Evolutionary conservation across 2,113 vertebrate species (phyloP).

Genomic region (Gopherus evgoodei): DNA sequence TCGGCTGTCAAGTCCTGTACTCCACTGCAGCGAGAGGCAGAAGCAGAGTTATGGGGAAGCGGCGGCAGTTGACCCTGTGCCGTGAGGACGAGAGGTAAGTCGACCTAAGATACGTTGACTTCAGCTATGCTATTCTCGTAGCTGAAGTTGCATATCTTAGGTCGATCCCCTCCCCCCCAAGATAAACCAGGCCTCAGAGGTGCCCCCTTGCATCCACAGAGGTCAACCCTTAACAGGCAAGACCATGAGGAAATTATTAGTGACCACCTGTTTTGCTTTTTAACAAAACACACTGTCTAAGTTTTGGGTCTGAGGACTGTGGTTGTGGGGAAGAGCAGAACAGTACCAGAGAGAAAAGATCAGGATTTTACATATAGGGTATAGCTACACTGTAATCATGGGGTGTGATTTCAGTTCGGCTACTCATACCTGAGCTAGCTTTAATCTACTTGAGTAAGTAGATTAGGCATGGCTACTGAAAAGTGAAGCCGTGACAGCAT

Average conservation of each 20-base stretch:
- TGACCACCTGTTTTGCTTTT: constrained; percentile 15
- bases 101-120: no score
- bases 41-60: no score
- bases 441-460: background rate
- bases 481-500: background rate
- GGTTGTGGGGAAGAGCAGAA: background rate
- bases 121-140: no score
- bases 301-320: background rate
- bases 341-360: background rate
- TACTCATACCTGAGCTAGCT: background rate
- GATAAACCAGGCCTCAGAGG: background rate
- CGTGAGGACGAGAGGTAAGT: no score
- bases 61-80: no score
- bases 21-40: no score
- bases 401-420: background rate
- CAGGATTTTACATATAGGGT: background rate
- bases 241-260: background rate
- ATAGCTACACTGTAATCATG: background rate
- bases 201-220: constrained; percentile 50
- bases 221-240: constrained; percentile 48
- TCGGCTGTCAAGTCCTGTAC: no score
- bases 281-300: background rate
- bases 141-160: no score
- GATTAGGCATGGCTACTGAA: background rate
- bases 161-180: no score